These are phyloP conservation scores for Metopolophium dirhodum DNA, from an alignment of 1,140 invertebrate genomes.

Conservation along the genomic window DNA sequence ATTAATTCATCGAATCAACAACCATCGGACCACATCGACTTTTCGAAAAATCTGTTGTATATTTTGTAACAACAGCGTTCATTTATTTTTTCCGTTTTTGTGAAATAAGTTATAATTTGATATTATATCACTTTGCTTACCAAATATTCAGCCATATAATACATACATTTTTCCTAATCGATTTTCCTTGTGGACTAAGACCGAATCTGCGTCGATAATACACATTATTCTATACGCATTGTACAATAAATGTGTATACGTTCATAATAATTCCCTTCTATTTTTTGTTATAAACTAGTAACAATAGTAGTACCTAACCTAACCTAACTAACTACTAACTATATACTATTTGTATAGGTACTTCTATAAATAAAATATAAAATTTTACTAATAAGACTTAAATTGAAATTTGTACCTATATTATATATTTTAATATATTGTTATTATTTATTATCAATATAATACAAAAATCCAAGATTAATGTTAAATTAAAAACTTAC, in stretches of 20 bases:
- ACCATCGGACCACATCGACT: neutral
- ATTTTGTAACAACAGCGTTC: neutral
- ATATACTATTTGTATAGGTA: no score
- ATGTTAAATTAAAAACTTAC: no score
- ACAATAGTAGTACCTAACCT: no score
- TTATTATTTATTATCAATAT: no score
- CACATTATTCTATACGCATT: neutral
- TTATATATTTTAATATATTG: no score
- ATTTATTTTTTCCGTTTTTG: neutral
- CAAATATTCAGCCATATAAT: neutral
- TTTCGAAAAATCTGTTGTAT: neutral
- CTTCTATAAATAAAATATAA: neutral
- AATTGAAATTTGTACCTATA: no score
- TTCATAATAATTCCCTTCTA: neutral
- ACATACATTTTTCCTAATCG: no score
- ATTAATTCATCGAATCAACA: neutral
- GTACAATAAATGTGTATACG: neutral
- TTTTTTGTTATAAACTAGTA: no score
- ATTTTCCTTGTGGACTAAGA: neutral
- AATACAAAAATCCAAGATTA: no score
- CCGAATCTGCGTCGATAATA: neutral
- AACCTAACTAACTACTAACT: no score
- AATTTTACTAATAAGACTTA: neutral
- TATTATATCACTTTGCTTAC: neutral
- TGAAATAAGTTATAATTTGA: neutral